A percentile compares a stretch with the other conserved stretches of the same genome.
Conservation (phyloP, 2,888 invertebrate species). For the Drosophila nr. fundita region DNA sequence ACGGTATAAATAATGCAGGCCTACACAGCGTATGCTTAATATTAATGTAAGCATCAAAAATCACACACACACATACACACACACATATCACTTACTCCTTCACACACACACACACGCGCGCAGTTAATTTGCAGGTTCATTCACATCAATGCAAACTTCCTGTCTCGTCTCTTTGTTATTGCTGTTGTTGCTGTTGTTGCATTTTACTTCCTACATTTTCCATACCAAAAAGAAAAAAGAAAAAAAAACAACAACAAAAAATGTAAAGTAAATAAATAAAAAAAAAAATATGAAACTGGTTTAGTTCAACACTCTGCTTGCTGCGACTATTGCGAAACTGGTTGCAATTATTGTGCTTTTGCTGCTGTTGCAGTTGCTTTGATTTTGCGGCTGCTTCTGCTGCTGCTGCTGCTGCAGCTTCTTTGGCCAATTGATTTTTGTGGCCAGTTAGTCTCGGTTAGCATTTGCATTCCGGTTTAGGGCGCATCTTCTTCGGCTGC, state of each 20-base stretch:
- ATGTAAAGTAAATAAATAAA: conserved; percentile 42
- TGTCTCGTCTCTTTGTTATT: conserved; percentile 60
- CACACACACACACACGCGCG: conserved; percentile 16
- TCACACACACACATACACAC: conserved; percentile 16
- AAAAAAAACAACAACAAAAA: conserved; percentile 12
- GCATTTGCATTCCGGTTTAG: conserved; percentile 76
- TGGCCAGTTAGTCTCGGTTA: conserved; percentile 52
- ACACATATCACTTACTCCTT: conserved; percentile 27
- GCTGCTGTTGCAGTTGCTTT: conserved; percentile 43
- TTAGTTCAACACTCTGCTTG: conserved; percentile 58
- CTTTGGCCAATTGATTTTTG: conserved; percentile 74
- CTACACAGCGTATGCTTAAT: conserved; percentile 70
- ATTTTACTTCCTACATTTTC: conserved; percentile 78
- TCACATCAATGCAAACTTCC: conserved; percentile 65
- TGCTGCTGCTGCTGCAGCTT: conserved; percentile 14
- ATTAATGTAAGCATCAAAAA: conserved; percentile 62
- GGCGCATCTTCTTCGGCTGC: conserved; percentile 22
- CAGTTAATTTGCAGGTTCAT: conserved; percentile 49
- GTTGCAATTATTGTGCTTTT: conserved; percentile 58
- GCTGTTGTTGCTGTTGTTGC: conserved; percentile 49
- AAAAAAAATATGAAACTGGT: conserved; percentile 52
- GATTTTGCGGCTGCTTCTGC: conserved; percentile 53
- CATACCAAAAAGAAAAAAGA: conserved; percentile 42
- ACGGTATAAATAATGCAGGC: conserved; percentile 57
- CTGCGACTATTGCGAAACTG: conserved; percentile 66